Base-by-base conservation (phyloP, 2,888 invertebrate genomes). In the Hyalella azteca region DNA sequence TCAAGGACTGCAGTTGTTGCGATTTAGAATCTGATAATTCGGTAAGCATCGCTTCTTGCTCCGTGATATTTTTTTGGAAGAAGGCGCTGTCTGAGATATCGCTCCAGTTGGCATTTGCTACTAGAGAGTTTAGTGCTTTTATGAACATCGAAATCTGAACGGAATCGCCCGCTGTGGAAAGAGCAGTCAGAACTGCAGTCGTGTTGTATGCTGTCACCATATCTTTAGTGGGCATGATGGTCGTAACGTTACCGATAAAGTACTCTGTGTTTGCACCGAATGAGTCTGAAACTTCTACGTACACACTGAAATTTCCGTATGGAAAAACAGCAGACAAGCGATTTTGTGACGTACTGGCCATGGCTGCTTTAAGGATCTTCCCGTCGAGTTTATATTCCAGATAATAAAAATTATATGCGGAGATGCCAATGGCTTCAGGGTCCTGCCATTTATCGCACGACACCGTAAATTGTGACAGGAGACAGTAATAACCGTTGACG, bases 361-460 rank as follows among this genome's bases (percentile, higher is more conserved):
- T 36, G 2, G 45, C 41, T 59, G 39, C n/a, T 11, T 77, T 77
- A 19, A 26, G 41, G 22, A 13, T 32, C 5, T n/a, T 39, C 2
- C 41, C 41, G 15, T 49, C 45, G n/a, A 50, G 36, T 11, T 73
- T 60, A 9, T 79, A n/a, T 7, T 66, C 39, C 5, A 32, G 15
- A 36, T 77, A 77, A 54, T 81, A 79, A 39, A 73, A 79, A 48
- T 78, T 48, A 3, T 81, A 79, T 4, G 79, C 41, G 13, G 22
- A 22, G 13, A 81, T 54, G 22, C 79, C 79, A 36, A 79, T 40
- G 40, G 40, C 39, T 66, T 81, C 81, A 26, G 79, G 81, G 54
- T 81, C 81, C 19, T 73, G 40, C 81, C 81, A 81, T 39, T 79
- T 22, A 26, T 26, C 3, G 36, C 81, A 81, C 2, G 29, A 7